phyloP scores from a whole-genome alignment of 37 sponge, comb jelly and placozoan genomes.

The Chondrilla cf. caribensis region DNA sequence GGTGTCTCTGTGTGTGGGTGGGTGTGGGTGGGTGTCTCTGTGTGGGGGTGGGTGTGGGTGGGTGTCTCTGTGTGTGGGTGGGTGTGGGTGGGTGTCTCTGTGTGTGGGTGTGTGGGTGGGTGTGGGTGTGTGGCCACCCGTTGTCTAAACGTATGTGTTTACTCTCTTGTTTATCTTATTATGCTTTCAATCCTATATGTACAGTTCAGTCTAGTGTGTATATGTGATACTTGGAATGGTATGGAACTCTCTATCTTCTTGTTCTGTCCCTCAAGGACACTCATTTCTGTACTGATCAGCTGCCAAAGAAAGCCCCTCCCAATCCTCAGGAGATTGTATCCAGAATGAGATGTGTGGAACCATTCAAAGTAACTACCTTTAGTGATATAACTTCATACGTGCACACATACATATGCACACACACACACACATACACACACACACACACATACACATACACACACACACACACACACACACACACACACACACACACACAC shows the following conservation, averaged over 20 bases:
- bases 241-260: too few species aligned
- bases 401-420: not conserved
- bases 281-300: not conserved
- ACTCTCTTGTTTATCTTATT: too few species aligned
- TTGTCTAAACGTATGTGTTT: too few species aligned
- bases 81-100: not conserved
- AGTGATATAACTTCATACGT: not conserved
- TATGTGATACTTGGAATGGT: too few species aligned
- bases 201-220: too few species aligned
- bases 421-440: not conserved
- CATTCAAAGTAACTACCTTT: not conserved
- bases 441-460: not conserved
- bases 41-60: not conserved
- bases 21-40: not conserved
- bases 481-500: too few species aligned
- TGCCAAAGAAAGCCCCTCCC: not conserved
- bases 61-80: not conserved
- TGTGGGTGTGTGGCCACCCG: too few species aligned
- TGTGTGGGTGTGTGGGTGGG: conserved; percentile 18
- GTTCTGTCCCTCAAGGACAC: too few species aligned
- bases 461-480: not conserved
- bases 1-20: not conserved
- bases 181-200: too few species aligned
- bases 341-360: not conserved
- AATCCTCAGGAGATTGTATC: not conserved